Base-by-base conservation (phyloP, 2,113 vertebrate species). In the Callorhinus ursinus region DNA sequence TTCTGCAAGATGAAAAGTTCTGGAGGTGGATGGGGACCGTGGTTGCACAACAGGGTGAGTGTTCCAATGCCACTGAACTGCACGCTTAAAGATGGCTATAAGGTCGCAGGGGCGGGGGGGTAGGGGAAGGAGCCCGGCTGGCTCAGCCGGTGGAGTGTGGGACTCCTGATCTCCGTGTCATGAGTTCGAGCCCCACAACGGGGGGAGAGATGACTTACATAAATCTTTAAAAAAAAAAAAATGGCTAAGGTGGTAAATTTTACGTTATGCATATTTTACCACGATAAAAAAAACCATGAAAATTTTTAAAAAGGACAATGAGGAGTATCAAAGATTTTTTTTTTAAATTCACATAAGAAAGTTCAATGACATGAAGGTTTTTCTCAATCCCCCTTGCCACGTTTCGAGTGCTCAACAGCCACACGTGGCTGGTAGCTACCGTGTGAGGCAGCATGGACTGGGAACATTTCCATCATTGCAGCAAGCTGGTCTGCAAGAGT, bases 381-480 rank as follows among this genome's bases (percentile, higher is more conserved):
- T 16, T 39, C 19, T 39, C 8, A 7, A 63, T 51, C 71, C 55
- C 2, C 0, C 55, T 16, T 2, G 63, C 80, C 19, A 22, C 46
- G 7, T 10, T 28, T 7, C 4, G 3, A 14, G 24, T n/a, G 33
- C 16, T 22, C 4, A 13, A 8, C 2, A 16, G 80, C 61, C 57
- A 11, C 72, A 2, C 0, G 8, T 6, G 69, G 59, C 88, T 31
- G 69, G 53, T 5, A n/a, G 79, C 80, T 9, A 7, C 28, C 31
- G 4, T 3, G 2, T 0, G 11, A 10, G 26, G 14, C 11, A 21
- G 76, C 14, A 2, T 14, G 21, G 69, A 26, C 5, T 6, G 4
- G 61, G 39, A 14, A 42, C 28, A 18, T 33, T 1, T 39, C 59
- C 2, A 2, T 2, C 5, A 3, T 2, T 76, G 31, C 77, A 51